Base-by-base conservation (phyloP, 2,113 vertebrate genomes). In the Hyaena hyaena region DNA sequence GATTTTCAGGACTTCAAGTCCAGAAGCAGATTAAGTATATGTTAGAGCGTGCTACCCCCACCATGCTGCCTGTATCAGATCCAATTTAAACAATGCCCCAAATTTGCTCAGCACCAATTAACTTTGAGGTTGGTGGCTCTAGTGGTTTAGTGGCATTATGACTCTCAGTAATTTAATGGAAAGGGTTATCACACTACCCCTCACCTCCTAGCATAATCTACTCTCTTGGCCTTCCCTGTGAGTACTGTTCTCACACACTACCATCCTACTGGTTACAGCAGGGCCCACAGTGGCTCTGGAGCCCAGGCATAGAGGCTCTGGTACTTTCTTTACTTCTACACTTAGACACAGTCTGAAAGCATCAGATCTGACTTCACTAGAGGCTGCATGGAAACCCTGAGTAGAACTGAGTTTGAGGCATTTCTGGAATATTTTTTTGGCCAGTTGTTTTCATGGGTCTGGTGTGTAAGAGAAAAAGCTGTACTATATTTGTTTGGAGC, bases 1-100 rank as follows among this genome's bases (percentile, higher is more conserved):
- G 24, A 69, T 79, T 95, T 93, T 84, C 1, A 86, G 43, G 24
- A 66, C 7, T 83, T 93, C 7, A 94, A 68, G 53, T n/a, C 21
- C 88, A 91, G 45, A 73, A 85, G 48, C 4, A 76, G n/a, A 5
- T 66, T 66, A 86, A 79, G 33, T 14, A 12, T 33, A 23, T 55
- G 9, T 53, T 65, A 73, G 17, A 65, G 58, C 1, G 35, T 65
- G 19, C 1, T 45, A 31, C 16, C 24, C 19, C 21, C 12, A 31
- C 11, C 14, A 19, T 21, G 1, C 5, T 43, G 11, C 2, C 23
- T 83, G 4, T 23, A 45, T 74, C 39, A 80, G 31, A 48, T 35
- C 4, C 43, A 63, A 2, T 86, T 73, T 55, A 69, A 92, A 19
- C 5, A 91, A 48, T 79, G 28, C 7, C 39, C 16, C 19, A 6